Evolutionary conservation across 2,888 invertebrate species (phyloP).

Genomic region (Andrena hattorfiana): DNA sequence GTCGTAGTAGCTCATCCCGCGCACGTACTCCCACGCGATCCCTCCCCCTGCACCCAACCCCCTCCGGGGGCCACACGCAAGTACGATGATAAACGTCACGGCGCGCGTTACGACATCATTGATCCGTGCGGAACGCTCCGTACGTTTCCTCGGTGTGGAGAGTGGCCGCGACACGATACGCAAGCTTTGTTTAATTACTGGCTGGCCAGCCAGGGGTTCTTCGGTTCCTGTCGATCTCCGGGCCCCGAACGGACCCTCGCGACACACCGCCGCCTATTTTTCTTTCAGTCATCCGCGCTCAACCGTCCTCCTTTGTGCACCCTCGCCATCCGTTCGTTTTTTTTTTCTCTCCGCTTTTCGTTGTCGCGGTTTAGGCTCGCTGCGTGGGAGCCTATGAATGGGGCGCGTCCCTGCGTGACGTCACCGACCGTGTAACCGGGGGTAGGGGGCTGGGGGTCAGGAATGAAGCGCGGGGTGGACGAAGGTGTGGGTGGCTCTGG

Average conservation of each 20-base stretch:
- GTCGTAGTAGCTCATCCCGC: slow-evolving; percentile 44
- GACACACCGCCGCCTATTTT: not conserved
- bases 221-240: slow-evolving; percentile 30
- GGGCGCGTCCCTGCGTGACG: slow-evolving; percentile 83
- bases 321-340: slow-evolving; percentile 13
- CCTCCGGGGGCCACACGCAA: slow-evolving; percentile 65
- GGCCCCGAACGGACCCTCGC: slow-evolving; percentile 19
- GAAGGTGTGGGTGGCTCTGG: slow-evolving; percentile 68
- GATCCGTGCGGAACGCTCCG: slow-evolving; percentile 59
- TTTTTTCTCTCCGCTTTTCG: slow-evolving; percentile 32
- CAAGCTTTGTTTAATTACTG: slow-evolving; percentile 19
- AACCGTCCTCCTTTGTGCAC: not conserved
- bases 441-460: slow-evolving; percentile 51
- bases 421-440: slow-evolving; percentile 72
- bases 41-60: slow-evolving; percentile 3
- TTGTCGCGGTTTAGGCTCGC: slow-evolving; percentile 60
- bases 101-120: slow-evolving; percentile 70
- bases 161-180: slow-evolving; percentile 3
- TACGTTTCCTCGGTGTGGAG: slow-evolving; percentile 50
- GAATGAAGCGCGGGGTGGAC: slow-evolving; percentile 64
- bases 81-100: slow-evolving; percentile 72
- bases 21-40: slow-evolving; percentile 45
- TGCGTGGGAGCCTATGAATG: slow-evolving; percentile 83
- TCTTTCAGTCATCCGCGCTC: not conserved
- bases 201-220: slow-evolving; percentile 6